phyloP scores from a whole-genome alignment of 2,113 vertebrate species.

The Labrus mixtus region DNA sequence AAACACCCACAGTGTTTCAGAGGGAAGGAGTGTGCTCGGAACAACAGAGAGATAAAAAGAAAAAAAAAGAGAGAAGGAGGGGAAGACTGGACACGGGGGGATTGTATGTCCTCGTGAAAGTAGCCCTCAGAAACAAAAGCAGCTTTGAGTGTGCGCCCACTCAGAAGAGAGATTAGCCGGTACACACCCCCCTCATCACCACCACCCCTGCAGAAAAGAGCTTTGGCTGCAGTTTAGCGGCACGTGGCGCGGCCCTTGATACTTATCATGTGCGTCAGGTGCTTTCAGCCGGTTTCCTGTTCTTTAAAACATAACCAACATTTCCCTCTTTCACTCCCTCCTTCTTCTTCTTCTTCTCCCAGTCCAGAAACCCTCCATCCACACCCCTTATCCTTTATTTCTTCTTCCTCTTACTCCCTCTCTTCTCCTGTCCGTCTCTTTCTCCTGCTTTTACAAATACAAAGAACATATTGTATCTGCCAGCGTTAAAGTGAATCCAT shows the following conservation, averaged over 20 bases:
- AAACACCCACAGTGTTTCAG: conserved; percentile 53
- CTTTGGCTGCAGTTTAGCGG: conserved; percentile 79
- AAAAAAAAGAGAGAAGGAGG: conserved; percentile 18
- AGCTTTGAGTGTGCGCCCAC: conserved; percentile 80
- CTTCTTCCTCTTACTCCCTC: conserved; percentile 15
- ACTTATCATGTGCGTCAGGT: conserved; percentile 83
- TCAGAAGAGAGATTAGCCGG: conserved; percentile 78
- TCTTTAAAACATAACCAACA: conserved; percentile 68
- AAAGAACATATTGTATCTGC: conserved; percentile 77
- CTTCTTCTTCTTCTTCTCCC: not conserved
- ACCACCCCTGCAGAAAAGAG: conserved; percentile 63
- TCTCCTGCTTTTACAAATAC: conserved; percentile 65
- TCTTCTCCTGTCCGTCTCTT: conserved; percentile 43
- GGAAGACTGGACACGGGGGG: conserved; percentile 56
- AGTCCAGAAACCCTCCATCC: conserved; percentile 36
- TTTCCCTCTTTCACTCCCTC: conserved; percentile 48
- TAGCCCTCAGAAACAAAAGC: conserved; percentile 84
- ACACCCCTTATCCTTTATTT: conserved; percentile 33
- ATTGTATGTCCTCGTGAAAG: conserved; percentile 79
- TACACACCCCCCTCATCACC: conserved; percentile 39
- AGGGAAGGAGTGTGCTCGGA: conserved; percentile 27
- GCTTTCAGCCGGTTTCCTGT: conserved; percentile 77
- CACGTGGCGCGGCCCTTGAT: conserved; percentile 82
- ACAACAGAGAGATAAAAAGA: conserved; percentile 61
- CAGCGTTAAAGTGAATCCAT: conserved; percentile 72